phyloP scores from a whole-genome alignment of 30 jellyfish, hydroid and myxozoan species.

The Aurelia sp. region DNA sequence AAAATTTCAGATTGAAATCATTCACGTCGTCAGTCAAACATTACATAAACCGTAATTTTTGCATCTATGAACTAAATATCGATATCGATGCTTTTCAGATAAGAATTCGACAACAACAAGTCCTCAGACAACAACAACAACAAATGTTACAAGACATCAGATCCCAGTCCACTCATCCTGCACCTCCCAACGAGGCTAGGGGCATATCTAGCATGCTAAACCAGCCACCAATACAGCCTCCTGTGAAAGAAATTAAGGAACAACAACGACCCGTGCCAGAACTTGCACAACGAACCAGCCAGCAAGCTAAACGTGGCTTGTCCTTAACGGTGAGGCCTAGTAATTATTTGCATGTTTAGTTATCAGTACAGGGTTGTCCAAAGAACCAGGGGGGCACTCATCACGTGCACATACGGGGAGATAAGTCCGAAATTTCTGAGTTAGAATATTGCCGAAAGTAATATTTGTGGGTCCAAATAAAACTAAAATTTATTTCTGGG shows the following conservation, averaged over 20 bases:
- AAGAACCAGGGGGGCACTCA: too few species aligned
- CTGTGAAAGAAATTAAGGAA: slow-evolving; percentile 40
- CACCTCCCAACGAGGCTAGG: slow-evolving; percentile 19
- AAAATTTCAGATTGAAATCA: too few species aligned
- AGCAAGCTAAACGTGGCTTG: slow-evolving; percentile 70
- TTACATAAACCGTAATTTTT: too few species aligned
- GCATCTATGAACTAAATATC: too few species aligned
- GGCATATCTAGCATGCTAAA: slow-evolving; percentile 6
- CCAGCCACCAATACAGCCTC: slow-evolving; percentile 18
- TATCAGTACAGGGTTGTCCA: too few species aligned
- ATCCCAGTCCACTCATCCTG: slow-evolving; percentile 29
- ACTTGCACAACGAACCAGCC: slow-evolving; percentile 40
- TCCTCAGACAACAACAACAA: slow-evolving; percentile 70
- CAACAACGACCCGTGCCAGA: slow-evolving; percentile 50
- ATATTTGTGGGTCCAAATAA: too few species aligned
- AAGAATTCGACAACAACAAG: slow-evolving; percentile 89
- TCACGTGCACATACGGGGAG: too few species aligned
- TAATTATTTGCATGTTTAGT: neutral
- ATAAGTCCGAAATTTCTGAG: too few species aligned
- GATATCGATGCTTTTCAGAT: slow-evolving; percentile 27
- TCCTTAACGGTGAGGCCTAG: slow-evolving; percentile 74
- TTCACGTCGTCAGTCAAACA: too few species aligned
- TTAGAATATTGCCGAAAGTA: too few species aligned
- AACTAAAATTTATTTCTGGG: too few species aligned
- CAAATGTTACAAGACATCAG: slow-evolving; percentile 52